Percentiles rank a stretch among this genome's conserved stretches.
Conservation (phyloP, 2,888 invertebrate species). For the Monoplex corrugatus region DNA sequence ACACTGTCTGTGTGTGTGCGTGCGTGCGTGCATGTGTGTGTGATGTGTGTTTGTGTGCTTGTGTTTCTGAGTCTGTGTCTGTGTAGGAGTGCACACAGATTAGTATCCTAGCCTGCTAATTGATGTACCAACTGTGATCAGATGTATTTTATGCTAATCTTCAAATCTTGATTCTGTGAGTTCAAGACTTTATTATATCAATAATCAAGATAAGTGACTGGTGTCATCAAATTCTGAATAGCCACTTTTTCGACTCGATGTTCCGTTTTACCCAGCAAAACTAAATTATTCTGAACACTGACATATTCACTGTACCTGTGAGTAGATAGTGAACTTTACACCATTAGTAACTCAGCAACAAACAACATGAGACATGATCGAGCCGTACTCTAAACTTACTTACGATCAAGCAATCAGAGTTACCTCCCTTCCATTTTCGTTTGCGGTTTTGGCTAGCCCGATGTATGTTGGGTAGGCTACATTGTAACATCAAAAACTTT, state of each 20-base stretch:
- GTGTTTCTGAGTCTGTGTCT: not conserved
- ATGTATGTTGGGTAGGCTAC: not conserved
- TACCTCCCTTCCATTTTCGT: not conserved
- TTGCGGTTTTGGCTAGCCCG: not conserved
- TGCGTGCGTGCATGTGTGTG: not conserved
- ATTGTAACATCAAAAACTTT: not conserved
- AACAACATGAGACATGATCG: no score
- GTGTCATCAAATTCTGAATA: no score
- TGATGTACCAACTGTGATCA: not conserved
- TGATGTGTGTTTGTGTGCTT: not conserved
- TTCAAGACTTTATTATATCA: not conserved
- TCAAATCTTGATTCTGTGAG: not conserved
- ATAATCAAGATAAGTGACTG: no score
- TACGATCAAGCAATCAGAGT: not conserved
- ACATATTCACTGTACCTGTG: no score
- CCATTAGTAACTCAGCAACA: no score
- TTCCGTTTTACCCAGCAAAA: no score
- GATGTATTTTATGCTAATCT: not conserved
- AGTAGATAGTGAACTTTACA: no score
- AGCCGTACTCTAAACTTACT: no score
- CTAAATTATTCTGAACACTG: no score
- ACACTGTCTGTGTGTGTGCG: not conserved
- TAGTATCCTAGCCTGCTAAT: not conserved
- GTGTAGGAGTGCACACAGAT: not conserved
- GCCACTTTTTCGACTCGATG: no score